phyloP scores from a whole-genome alignment of 1,140 invertebrate genomes.

The Caligus rogercresseyi region DNA sequence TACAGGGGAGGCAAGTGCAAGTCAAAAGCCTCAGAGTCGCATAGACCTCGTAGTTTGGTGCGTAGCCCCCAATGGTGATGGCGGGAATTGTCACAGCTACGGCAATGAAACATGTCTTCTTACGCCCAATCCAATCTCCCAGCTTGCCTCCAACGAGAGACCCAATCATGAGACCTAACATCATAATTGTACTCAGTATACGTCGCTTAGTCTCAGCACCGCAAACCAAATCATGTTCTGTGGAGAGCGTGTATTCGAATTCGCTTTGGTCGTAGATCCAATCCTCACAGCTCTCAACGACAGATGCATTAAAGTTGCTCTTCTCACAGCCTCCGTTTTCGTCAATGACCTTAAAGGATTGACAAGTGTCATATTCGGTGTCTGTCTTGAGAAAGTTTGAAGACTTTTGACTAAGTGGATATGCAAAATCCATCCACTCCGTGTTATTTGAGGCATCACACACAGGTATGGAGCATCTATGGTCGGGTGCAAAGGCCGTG shows the following conservation, averaged over 20 bases:
- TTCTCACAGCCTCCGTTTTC: neutral
- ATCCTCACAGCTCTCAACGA: neutral
- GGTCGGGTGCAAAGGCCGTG: constrained; percentile 1
- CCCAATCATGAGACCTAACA: constrained; percentile 13
- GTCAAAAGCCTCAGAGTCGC: neutral
- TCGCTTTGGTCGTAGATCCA: neutral
- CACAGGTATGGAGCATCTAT: neutral
- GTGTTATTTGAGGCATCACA: neutral
- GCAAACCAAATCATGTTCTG: neutral
- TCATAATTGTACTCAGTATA: constrained; percentile 8
- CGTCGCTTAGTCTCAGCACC: neutral
- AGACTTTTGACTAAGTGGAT: neutral
- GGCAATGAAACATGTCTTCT: neutral
- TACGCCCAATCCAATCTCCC: neutral
- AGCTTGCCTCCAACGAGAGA: neutral
- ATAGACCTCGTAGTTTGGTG: constrained; percentile 8
- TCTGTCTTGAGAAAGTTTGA: neutral
- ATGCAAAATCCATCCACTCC: constrained; percentile 1
- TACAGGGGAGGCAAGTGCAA: constrained; percentile 1
- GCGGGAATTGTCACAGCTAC: neutral
- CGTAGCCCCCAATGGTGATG: neutral
- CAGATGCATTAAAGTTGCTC: neutral
- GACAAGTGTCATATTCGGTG: neutral
- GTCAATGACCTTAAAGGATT: neutral
- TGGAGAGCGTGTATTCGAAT: neutral